Percentiles rank a stretch among this genome's conserved stretches.
Evolutionary conservation across 2,113 vertebrate species (phyloP).

Genomic region (Ceyx melanurus): DNA sequence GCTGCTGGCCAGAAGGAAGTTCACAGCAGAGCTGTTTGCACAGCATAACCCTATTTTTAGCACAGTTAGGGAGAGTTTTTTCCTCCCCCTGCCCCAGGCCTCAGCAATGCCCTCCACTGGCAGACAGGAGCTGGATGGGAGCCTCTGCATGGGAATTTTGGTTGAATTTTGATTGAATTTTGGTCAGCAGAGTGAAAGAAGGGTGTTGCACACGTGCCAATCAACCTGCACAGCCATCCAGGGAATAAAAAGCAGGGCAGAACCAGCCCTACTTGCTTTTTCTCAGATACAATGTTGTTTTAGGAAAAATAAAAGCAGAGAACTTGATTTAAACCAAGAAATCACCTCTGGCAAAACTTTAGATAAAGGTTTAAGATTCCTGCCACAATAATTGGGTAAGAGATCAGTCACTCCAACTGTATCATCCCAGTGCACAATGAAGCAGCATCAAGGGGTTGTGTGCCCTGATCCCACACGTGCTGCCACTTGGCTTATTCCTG

Average conservation of each 20-base stretch:
- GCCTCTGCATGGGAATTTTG: background rate
- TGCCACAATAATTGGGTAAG: background rate
- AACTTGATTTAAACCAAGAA: background rate
- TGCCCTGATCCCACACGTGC: background rate
- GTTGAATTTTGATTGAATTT: background rate
- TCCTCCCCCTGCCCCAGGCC: background rate
- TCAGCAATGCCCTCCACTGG: background rate
- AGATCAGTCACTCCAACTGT: background rate
- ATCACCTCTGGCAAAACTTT: background rate
- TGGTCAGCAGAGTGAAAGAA: background rate
- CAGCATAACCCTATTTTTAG: slow-evolving; percentile 56
- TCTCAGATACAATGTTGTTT: background rate
- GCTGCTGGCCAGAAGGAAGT: slow-evolving; percentile 30
- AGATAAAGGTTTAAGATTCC: background rate
- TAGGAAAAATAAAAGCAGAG: background rate
- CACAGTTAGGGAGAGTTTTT: background rate
- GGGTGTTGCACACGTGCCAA: background rate
- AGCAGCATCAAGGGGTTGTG: background rate
- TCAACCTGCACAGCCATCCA: fast-evolving
- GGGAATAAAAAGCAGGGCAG: background rate
- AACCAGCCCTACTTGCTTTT: background rate
- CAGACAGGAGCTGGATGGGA: background rate
- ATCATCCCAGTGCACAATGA: background rate
- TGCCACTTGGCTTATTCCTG: background rate
- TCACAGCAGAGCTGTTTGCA: slow-evolving; percentile 9